phyloP scores from a whole-genome alignment of 2,888 invertebrate genomes.

The Epistrophella euchroma region DNA sequence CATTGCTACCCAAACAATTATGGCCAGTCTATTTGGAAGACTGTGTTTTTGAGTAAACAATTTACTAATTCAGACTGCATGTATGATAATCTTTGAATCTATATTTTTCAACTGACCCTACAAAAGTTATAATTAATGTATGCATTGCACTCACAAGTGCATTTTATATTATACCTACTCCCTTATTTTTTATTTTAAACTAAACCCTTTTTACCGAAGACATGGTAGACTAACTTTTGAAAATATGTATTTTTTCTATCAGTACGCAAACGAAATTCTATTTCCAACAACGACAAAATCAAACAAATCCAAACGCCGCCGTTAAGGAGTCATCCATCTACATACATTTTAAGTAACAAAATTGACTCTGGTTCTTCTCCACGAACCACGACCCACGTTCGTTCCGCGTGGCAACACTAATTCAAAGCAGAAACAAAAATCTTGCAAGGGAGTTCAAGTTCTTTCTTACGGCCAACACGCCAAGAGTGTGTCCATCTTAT shows the following conservation, averaged over 20 bases:
- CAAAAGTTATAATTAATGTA: too few relatives aligned
- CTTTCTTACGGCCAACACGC: conserved; percentile 43
- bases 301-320: conserved; percentile 47
- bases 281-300: conserved; percentile 40
- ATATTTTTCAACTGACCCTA: too few relatives aligned
- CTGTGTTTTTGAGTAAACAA: background rate
- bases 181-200: conserved; percentile 4
- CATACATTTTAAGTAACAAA: background rate
- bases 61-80: background rate
- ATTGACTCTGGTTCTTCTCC: conserved; percentile 11
- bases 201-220: conserved; percentile 39
- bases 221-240: background rate
- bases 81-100: background rate
- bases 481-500: conserved; percentile 81
- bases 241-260: background rate
- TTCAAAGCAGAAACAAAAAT: conserved; percentile 11
- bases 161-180: conserved; percentile 18
- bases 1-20: too few relatives aligned
- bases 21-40: too few relatives aligned
- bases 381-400: conserved; percentile 59
- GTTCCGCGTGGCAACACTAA: conserved; percentile 62
- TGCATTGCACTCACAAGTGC: conserved; percentile 10
- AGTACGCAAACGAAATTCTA: background rate
- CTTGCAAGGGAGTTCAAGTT: conserved; percentile 25
- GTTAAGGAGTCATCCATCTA: background rate